Percentiles rank a stretch among this genome's conserved stretches.
These are phyloP conservation scores for Agrypnia vestita DNA, from an alignment of 1,140 invertebrate genomes.

Conservation along the genomic window DNA sequence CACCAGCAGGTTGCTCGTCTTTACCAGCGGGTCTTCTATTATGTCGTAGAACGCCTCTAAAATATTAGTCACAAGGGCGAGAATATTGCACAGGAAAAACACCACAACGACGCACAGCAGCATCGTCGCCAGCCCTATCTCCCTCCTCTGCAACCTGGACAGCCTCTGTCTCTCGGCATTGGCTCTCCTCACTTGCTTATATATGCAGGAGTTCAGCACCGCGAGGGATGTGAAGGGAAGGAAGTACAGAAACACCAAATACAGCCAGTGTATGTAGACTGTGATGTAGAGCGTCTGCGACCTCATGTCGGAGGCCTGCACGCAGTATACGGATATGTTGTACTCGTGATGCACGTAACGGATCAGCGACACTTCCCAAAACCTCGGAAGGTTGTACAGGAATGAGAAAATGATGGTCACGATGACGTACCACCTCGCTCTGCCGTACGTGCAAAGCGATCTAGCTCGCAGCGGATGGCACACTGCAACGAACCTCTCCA, in stretches of 20 bases:
- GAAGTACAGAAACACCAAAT: constrained; percentile 93
- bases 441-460: constrained; percentile 91
- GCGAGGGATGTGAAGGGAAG: constrained; percentile 90
- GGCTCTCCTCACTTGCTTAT: constrained; percentile 87
- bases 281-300: constrained; percentile 83
- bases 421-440: constrained; percentile 89
- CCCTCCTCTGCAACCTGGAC: constrained; percentile 85
- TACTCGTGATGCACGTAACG: constrained; percentile 70
- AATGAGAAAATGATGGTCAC: constrained; percentile 87
- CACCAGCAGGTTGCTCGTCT: constrained; percentile 92
- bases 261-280: constrained; percentile 94
- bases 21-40: constrained; percentile 84
- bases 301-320: constrained; percentile 80
- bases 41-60: constrained; percentile 84
- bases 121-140: constrained; percentile 94
- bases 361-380: constrained; percentile 78
- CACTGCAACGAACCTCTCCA: constrained; percentile 96
- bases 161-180: constrained; percentile 87
- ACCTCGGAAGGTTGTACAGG: constrained; percentile 90
- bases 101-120: constrained; percentile 94
- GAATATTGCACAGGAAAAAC: constrained; percentile 94
- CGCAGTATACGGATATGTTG: constrained; percentile 80
- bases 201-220: constrained; percentile 92
- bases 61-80: constrained; percentile 92
- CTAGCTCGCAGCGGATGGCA: constrained; percentile 93